Base-by-base conservation (phyloP, 2,797 vertebrate species). In the Peromyscus eremicus region DNA sequence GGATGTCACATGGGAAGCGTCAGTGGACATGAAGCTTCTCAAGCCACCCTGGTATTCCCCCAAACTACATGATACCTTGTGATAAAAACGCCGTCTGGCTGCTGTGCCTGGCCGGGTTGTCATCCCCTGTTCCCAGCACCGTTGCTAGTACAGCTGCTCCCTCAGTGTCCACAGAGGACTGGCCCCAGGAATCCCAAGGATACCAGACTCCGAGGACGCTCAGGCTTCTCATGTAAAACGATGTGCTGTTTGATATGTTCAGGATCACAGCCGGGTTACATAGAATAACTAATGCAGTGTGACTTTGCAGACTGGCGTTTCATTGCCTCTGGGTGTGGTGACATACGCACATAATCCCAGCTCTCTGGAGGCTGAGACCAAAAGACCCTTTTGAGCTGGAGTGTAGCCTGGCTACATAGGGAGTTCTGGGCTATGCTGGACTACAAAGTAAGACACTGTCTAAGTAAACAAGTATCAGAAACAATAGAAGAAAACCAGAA, bases 71-170 rank as follows among this genome's bases (percentile, higher is more conserved):
- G 0, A 21, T 12, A 46, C 43, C 62, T 25, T 85, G 7, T 25
- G 40, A 19, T 75, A 40, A 9, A 70, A 34, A 62, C 83, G 21
- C 1, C 1, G n/a, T 17, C 49, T 27, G 10, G 14, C 52, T 21
- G 19, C 86, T 2, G 0, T 1, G 0, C 6, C 79, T 2, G 29
- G 34, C 49, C 46, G 21, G 0, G 6, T 10, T 43, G 43, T 6
- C 25, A 0, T 32, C 34, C 60, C 16, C 64, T 34, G 23, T 21
- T 29, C 76, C 37, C 0, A 0, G 7, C 10, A 0, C 21, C 21
- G 62, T 29, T 11, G 16, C 32, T 34, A 23, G 70, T 11, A 0
- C 43, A 23, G 10, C 6, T 57, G 25, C 6, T 25, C 17, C 55
- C 87, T 40, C 6, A 2, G 6, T 52, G 27, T 55, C n/a, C 62